Evolutionary conservation across 2,797 vertebrate species (phyloP), one percentile per base, ranked within the genome.

Genomic region (Pangasius mekongensis): DNA sequence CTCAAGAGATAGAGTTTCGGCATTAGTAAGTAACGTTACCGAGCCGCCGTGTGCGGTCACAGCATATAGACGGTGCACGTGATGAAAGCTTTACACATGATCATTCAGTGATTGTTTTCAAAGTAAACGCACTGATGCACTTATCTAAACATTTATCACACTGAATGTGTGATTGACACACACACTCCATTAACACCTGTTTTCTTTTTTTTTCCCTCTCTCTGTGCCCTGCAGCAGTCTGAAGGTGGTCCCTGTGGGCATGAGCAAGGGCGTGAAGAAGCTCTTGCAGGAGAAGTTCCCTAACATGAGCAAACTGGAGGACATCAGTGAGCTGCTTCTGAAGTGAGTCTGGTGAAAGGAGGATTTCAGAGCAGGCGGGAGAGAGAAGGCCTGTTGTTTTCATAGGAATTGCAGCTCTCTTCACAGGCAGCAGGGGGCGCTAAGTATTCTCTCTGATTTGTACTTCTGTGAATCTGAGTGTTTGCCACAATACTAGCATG

Each of bases 311-410:
- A 97, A 97, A 85, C 92, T 98, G 83, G 96, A 98, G 80, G 98
- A 99, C 89, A 97, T 99, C 95, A 98, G 98, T 0, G 97, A 99
- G 83, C 96, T 99, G 49, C 94, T 99, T 89, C 94, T 97, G n/a
- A 97, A 96, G 98, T 99, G 90, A 94, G 95, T 43, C 18, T 6
- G 1, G 5, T 43, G 13, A 62, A 62, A 62, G 58, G 22, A n/a
- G 33, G 24, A 2, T 47, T 43, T 81, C 56, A 36, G 76, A 8
- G n/a, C 13, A 54, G 27, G 3, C 1, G 3, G 49, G 33, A 36
- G 39, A 6, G 10, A 1, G 14, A 14, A 33, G 30, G 8, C 18
- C 18, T 39, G 2, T 16, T 13, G 47, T n/a, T n/a, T n/a, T 49
- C 5, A 3, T 77, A 52, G 43, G 2, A 49, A 14, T 36, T 81